Evolutionary conservation across 1,140 invertebrate species (phyloP), one percentile per base, ranked within the genome.

Genomic region (Dysdera silvatica): DNA sequence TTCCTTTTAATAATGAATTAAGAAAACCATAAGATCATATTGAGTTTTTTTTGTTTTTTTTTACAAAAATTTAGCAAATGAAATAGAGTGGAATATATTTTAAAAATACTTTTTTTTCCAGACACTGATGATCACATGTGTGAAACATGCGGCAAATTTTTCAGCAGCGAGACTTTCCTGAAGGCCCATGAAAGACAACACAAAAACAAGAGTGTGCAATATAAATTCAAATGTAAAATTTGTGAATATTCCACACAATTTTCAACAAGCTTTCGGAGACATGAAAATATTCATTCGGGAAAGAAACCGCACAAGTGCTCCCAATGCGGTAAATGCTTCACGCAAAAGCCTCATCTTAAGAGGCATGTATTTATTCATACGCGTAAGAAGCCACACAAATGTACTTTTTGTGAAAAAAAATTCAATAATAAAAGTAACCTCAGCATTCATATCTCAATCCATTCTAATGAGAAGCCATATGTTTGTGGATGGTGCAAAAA

Each of bases 291-390:
- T 10, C 81, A 82, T 68, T 80, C 79, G 1, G 75, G 81, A 64
- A 80, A 82, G 67, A 67, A 80, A 33, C 80, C 80, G 8, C 82
- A 77, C 68, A 67, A 76, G 0, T 82, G 81, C 70, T 78, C 80
- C 23, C 73, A 80, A 28, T 82, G 81, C 67, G 71, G 74, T 23
- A 82, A 82, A 65, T 71, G 77, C 1, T 82, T 82, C 72, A 65
- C 79, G 8, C 67, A 78, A 52, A 16, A 37, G 16, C 0, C 2
- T 2, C 7, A 40, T 55, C 26, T 67, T 12, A n/a, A 26, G 2
- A 37, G 0, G 0, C 66, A 67, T 28, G 70, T 76, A 1, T 67
- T 72, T 14, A 69, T 74, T 4, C 76, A 78, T 56, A 74, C 74
- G 0, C 75, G 74, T 28, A 72, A 73, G 8, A 77, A 73, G 8